These are phyloP conservation scores for Syndactyla subalaris DNA, from an alignment of 2,797 vertebrate genomes.

Conservation along the genomic window DNA sequence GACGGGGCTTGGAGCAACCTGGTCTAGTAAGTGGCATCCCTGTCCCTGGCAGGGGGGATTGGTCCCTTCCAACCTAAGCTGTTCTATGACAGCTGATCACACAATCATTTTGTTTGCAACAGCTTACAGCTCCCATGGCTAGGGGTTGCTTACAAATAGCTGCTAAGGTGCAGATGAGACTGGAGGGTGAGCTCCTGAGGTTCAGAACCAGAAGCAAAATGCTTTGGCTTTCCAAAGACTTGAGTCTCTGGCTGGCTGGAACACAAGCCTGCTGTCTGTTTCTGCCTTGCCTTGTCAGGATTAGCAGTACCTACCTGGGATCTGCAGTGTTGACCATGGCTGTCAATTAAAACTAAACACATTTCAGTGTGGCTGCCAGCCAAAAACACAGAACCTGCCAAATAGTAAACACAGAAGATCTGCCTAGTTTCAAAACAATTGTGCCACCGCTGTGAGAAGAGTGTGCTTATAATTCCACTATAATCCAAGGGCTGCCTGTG, in stretches of 20 bases:
- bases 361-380: conserved; percentile 73
- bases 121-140: neutral
- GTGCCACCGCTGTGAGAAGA: conserved; percentile 20
- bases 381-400: conserved; percentile 78
- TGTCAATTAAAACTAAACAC: conserved; percentile 81
- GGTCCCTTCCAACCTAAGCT: neutral
- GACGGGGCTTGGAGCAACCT: neutral
- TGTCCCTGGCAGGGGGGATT: neutral
- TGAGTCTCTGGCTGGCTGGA: neutral
- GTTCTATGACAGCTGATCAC: neutral
- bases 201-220: neutral
- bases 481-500: neutral
- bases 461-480: conserved; percentile 14
- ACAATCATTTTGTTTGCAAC: neutral
- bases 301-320: conserved; percentile 72
- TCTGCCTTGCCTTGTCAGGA: conserved; percentile 46
- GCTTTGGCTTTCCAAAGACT: neutral
- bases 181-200: neutral
- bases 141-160: neutral
- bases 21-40: neutral
- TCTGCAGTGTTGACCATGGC: conserved; percentile 74
- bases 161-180: neutral
- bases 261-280: neutral
- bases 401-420: conserved; percentile 78
- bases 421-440: conserved; percentile 76